These are phyloP conservation scores for Erythrolamprus reginae DNA, from an alignment of 2,113 vertebrate genomes.

Conservation along the genomic window DNA sequence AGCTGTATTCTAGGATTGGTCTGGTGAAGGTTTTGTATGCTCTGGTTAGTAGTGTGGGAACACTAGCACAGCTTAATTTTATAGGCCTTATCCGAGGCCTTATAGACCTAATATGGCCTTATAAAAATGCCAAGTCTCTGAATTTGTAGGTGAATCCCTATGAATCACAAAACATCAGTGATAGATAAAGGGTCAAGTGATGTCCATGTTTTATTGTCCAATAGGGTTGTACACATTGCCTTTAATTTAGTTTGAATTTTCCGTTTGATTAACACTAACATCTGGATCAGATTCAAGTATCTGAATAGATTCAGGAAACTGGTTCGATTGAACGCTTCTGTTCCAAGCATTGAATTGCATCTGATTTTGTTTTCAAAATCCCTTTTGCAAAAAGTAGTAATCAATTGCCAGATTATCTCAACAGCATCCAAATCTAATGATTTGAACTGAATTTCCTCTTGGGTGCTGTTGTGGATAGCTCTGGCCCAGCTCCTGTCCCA, in stretches of 20 bases:
- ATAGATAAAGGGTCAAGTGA: not conserved
- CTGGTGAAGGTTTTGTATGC: no score
- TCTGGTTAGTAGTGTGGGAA: no score
- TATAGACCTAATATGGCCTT: no score
- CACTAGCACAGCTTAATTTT: no score
- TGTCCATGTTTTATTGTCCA: not conserved
- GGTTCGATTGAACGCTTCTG: not conserved
- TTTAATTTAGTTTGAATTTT: not conserved
- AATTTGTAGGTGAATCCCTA: not conserved
- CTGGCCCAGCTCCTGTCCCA: no score
- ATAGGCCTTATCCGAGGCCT: not conserved
- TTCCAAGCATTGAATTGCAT: not conserved
- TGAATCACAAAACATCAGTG: not conserved
- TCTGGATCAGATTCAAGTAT: not conserved
- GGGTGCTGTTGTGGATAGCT: no score
- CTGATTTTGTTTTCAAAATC: not conserved
- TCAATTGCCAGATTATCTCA: not conserved
- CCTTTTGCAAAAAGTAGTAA: not conserved
- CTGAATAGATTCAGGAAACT: not conserved
- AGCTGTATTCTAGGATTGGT: no score
- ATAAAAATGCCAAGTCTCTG: not conserved
- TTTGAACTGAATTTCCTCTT: not conserved
- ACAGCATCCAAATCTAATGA: not conserved
- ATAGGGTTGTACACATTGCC: not conserved
- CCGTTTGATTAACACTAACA: not conserved